Conservation (phyloP, 1,140 invertebrate genomes). For the Polyergus mexicanus region DNA sequence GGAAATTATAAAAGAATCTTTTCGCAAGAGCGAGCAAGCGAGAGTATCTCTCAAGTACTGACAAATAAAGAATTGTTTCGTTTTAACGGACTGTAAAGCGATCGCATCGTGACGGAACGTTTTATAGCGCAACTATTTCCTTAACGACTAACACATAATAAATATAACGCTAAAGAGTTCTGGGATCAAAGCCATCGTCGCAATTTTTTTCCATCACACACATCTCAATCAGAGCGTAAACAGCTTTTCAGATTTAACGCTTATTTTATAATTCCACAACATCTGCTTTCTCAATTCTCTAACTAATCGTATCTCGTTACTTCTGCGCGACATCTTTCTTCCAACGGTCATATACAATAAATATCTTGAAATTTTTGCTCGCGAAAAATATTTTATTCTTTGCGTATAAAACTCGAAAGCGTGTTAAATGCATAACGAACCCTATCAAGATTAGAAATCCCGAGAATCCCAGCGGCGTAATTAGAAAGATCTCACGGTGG, state of each 20-base stretch:
- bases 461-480: slow-evolving; percentile 23
- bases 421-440: not conserved
- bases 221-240: slow-evolving; percentile 4
- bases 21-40: not conserved
- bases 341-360: not conserved
- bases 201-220: not conserved
- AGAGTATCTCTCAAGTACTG: not conserved
- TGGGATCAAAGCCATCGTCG: slow-evolving; percentile 17
- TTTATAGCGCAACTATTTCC: slow-evolving; percentile 19
- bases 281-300: not conserved
- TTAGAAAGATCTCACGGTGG: slow-evolving; percentile 44
- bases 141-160: slow-evolving; percentile 23
- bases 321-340: not conserved
- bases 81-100: not conserved
- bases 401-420: not conserved
- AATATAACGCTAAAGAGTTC: slow-evolving; percentile 23
- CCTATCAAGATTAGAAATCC: not conserved
- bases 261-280: not conserved
- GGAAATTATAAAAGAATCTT: not conserved
- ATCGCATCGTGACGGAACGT: slow-evolving; percentile 16
- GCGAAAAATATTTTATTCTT: not conserved
- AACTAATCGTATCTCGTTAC: not conserved
- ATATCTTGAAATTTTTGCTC: not conserved
- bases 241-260: not conserved
- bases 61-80: slow-evolving; percentile 12